Conservation (phyloP, 2,113 vertebrate species). For the Saiga tatarica region DNA sequence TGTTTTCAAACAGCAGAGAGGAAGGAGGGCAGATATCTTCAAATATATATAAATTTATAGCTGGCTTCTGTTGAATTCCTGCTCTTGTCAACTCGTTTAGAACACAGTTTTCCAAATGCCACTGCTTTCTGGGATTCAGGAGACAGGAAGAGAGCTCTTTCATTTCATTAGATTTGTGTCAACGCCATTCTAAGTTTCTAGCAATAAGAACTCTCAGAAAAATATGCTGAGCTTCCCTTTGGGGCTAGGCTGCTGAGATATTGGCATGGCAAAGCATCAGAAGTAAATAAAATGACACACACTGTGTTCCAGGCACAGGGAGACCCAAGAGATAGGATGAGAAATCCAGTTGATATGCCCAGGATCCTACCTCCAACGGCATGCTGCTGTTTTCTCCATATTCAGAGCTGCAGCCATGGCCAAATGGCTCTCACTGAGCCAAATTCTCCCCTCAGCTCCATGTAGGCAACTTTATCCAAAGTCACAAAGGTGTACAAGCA, state of each 20-base stretch:
- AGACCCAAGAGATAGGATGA: not conserved
- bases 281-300: constrained; percentile 40
- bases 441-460: constrained; percentile 4
- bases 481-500: not conserved
- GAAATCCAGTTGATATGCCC: not conserved
- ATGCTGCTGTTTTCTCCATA: not conserved
- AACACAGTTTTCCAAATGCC: constrained; percentile 68
- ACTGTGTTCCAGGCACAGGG: not conserved
- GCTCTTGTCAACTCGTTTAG: constrained; percentile 49
- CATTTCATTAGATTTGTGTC: constrained; percentile 65
- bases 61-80: constrained; percentile 34
- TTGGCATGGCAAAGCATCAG: not conserved
- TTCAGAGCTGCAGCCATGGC: not conserved
- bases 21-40: constrained; percentile 34
- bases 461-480: not conserved
- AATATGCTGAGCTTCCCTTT: constrained; percentile 10
- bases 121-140: constrained; percentile 36
- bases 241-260: not conserved
- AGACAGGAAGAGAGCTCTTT: constrained; percentile 25
- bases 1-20: constrained; percentile 48
- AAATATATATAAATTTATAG: constrained; percentile 33
- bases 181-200: constrained; percentile 41
- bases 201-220: constrained; percentile 43
- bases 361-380: not conserved
- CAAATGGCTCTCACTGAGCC: constrained; percentile 16